phyloP scores from a whole-genome alignment of 2,113 vertebrate genomes.

The Dascyllus trimaculatus region DNA sequence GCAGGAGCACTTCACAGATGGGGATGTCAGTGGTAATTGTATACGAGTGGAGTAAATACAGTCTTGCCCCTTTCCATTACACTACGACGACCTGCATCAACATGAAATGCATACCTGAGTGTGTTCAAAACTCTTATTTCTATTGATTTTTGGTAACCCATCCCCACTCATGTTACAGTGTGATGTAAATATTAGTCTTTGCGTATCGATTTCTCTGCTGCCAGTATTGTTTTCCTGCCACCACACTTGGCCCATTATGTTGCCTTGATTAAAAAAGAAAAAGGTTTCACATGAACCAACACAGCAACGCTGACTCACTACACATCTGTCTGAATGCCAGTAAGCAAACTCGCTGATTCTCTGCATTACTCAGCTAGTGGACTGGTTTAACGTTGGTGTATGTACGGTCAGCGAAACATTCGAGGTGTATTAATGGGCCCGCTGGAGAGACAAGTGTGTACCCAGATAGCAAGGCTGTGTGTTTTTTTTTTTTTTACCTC shows the following conservation, averaged over 20 bases:
- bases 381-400: neutral
- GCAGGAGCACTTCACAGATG: neutral
- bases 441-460: neutral
- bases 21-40: neutral
- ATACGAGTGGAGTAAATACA: neutral
- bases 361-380: neutral
- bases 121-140: neutral
- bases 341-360: neutral
- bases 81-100: no score
- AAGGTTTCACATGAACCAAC: neutral
- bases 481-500: neutral
- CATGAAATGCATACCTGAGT: no score
- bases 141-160: neutral
- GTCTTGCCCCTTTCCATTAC: neutral
- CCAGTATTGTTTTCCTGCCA: neutral
- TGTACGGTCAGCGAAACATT: neutral
- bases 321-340: conserved; percentile 1
- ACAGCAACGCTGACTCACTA: neutral
- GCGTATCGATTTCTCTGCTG: neutral
- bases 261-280: neutral
- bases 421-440: neutral
- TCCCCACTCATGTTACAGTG: neutral
- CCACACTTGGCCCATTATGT: neutral
- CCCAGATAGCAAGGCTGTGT: neutral
- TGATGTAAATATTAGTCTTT: neutral